Base-by-base conservation (phyloP, 2,113 vertebrate species). In the Neogobius melanostomus region DNA sequence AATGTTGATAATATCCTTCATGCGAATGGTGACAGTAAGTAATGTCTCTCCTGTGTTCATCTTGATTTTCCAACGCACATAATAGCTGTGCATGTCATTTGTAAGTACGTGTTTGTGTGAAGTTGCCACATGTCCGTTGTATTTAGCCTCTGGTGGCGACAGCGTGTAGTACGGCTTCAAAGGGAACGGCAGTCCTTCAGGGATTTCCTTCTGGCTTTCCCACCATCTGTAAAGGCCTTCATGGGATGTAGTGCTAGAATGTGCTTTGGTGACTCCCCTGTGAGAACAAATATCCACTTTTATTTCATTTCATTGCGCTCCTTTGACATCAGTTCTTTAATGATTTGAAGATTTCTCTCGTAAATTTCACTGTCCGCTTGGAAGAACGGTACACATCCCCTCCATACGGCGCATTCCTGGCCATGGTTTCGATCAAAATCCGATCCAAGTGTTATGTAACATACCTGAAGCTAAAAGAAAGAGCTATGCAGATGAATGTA, bases 131-230 rank as follows among this genome's bases (percentile, higher is more conserved):
- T 62, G 64, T 56, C 71, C 28, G 74, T 5, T 63, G 69, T 68
- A 47, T 83, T 68, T 74, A 79, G 71, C 69, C 72, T 69, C 75
- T 59, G 2, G 12, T 63, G 77, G 70, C 75, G 67, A 72, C 80
- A 77, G 82, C 69, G 11, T 80, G 73, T 60, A 78, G 75, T 71
- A 17, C 52, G n/a, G 70, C 88, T 87, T 90, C 83, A 89, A 88
- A 91, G 81, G 36, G 64, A 73, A 69, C 43, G 44, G 2, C 10
- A 63, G 68, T 80, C 67, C 87, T 82, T 28, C 59, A 77, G 88
- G 86, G 89, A 88, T 84, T 89, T 85, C 72, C 54, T 65, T 82
- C 76, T 85, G 75, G 79, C 75, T 91, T 92, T 92, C 88, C 90
- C 89, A 92, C 83, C 86, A 91, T 90, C 83, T 86, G 76, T 72